Conservation (phyloP, 2,113 vertebrate genomes). For the Platysternon megacephalum region DNA sequence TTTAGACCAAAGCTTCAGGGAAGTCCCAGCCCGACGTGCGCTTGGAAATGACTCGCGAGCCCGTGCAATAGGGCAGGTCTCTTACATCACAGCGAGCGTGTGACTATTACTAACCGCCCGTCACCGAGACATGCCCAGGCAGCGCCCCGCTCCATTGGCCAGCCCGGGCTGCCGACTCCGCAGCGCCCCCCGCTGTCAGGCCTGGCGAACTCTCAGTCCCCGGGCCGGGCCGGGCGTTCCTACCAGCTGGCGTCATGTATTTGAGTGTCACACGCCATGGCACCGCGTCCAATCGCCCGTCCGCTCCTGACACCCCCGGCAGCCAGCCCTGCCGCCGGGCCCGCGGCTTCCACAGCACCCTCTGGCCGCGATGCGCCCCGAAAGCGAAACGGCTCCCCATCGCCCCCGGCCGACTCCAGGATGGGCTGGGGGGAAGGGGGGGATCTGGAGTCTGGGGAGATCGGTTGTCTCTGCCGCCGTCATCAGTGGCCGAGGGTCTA, state of each 20-base stretch:
- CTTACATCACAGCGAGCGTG: neutral
- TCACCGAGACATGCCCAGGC: too few relatives aligned
- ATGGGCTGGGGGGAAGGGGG: too few relatives aligned
- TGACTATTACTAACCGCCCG: neutral
- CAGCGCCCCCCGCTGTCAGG: too few relatives aligned
- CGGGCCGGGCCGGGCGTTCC: too few relatives aligned
- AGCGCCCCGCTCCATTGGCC: too few relatives aligned
- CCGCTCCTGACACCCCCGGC: accelerated
- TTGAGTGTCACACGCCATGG: too few relatives aligned
- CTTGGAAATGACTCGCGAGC: neutral
- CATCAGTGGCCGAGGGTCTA: neutral
- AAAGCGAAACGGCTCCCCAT: too few relatives aligned
- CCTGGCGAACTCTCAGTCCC: too few relatives aligned
- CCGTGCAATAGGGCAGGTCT: neutral
- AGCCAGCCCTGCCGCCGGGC: accelerated
- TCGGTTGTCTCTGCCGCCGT: neutral
- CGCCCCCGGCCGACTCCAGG: too few relatives aligned
- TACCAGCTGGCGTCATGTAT: too few relatives aligned
- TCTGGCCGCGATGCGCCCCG: neutral
- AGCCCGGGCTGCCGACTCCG: too few relatives aligned
- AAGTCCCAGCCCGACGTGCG: neutral
- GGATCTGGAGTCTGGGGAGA: too few relatives aligned
- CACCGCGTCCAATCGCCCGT: neutral
- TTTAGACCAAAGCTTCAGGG: neutral
- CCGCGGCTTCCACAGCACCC: accelerated